Evolutionary conservation across 2,888 invertebrate species (phyloP).

Genomic region (Terebella lapidaria): DNA sequence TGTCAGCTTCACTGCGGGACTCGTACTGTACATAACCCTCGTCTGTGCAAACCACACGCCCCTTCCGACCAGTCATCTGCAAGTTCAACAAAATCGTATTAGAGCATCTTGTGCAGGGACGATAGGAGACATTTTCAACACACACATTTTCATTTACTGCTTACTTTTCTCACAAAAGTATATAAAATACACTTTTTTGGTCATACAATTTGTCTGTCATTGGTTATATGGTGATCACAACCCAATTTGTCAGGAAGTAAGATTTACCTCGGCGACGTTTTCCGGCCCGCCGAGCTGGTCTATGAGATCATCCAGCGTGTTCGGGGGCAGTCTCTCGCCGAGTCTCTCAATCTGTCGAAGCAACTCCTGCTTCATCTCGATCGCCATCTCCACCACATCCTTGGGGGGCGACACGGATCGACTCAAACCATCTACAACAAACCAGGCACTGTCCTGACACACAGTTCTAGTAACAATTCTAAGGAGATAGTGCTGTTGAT

Average conservation of each 20-base stretch:
- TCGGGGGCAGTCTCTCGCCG: slow-evolving; percentile 85
- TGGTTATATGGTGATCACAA: no score
- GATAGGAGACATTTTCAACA: no score
- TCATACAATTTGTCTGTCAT: no score
- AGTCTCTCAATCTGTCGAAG: slow-evolving; percentile 77
- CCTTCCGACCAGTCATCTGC: slow-evolving; percentile 94
- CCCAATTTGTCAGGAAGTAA: no score
- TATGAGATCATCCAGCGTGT: slow-evolving; percentile 95
- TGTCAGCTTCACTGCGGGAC: slow-evolving; percentile 88
- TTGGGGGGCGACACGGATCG: neutral
- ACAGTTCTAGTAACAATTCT: no score
- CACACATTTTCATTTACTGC: no score
- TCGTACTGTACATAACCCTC: slow-evolving; percentile 85
- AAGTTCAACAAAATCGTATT: neutral
- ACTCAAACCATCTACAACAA: no score
- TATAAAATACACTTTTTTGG: no score
- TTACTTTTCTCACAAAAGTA: no score
- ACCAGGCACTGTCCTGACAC: no score
- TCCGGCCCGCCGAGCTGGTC: slow-evolving; percentile 97
- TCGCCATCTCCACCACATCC: slow-evolving; percentile 81
- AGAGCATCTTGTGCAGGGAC: no score
- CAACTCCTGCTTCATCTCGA: slow-evolving; percentile 78
- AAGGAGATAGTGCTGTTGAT: no score
- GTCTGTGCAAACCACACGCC: slow-evolving; percentile 72
- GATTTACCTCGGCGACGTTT: slow-evolving; percentile 82